Percentiles rank a stretch among this genome's conserved stretches.
These are phyloP conservation scores for Scaptomyza caliginosa DNA, from an alignment of 2,888 invertebrate species.

Conservation along the genomic window DNA sequence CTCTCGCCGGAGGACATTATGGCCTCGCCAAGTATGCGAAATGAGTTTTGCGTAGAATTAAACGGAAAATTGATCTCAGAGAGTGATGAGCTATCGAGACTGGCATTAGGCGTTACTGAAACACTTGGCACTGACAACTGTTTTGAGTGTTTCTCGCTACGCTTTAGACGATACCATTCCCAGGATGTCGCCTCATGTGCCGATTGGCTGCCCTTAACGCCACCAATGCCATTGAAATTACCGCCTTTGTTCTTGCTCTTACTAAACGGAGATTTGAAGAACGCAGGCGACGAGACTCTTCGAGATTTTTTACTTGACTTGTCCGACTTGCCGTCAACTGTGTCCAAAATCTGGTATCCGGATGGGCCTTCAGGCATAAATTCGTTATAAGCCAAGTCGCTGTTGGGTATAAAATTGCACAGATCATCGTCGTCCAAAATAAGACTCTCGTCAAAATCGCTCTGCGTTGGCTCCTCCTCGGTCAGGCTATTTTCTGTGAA, in stretches of 20 bases:
- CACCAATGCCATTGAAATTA: slow-evolving; percentile 36
- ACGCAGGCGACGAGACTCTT: slow-evolving; percentile 86
- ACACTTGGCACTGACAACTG: slow-evolving; percentile 17
- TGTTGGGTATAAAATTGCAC: slow-evolving; percentile 85
- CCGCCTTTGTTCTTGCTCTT: slow-evolving; percentile 82
- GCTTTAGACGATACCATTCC: slow-evolving; percentile 84
- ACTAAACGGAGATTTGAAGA: slow-evolving; percentile 86
- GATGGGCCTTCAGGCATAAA: slow-evolving; percentile 84
- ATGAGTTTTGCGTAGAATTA: slow-evolving; percentile 81
- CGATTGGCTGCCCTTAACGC: slow-evolving; percentile 62
- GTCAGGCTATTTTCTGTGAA: slow-evolving; percentile 36
- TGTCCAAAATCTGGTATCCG: slow-evolving; percentile 76
- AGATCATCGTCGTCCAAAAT: slow-evolving; percentile 86
- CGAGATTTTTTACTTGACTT: slow-evolving; percentile 84
- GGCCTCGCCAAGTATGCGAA: slow-evolving; percentile 81
- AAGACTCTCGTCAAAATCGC: slow-evolving; percentile 84
- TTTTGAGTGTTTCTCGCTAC: slow-evolving; percentile 64
- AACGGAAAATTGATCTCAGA: slow-evolving; percentile 81
- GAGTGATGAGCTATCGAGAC: slow-evolving; percentile 76
- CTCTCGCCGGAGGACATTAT: slow-evolving; percentile 72
- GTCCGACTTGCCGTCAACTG: slow-evolving; percentile 52
- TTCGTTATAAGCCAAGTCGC: slow-evolving; percentile 83
- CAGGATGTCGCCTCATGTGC: slow-evolving; percentile 83
- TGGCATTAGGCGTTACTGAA: slow-evolving; percentile 41
- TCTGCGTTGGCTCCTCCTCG: slow-evolving; percentile 55